Conservation (phyloP, 1,140 invertebrate genomes). For the Amyelois transitella region DNA sequence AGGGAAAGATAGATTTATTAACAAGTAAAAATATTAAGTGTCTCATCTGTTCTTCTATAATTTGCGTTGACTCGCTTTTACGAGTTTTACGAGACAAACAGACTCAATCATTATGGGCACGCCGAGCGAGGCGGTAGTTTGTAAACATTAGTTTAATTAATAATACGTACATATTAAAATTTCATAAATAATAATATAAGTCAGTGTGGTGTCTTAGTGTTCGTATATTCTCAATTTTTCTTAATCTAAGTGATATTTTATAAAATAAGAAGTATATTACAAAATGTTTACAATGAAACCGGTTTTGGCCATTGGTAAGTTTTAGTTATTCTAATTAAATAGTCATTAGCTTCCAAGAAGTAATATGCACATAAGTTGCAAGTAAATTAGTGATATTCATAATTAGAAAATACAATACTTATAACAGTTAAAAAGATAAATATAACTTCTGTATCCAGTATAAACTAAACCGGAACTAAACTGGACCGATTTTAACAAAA, state of each 20-base stretch:
- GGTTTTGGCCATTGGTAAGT: slow-evolving; percentile 11
- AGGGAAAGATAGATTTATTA: no score
- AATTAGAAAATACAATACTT: no score
- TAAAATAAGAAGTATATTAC: no score
- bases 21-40: neutral
- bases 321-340: neutral
- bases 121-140: neutral
- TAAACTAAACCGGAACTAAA: no score
- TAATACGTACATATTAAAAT: neutral
- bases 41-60: neutral
- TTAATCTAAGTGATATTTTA: no score
- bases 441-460: no score
- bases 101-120: neutral
- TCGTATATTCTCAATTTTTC: no score
- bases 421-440: no score
- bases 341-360: slow-evolving; percentile 1
- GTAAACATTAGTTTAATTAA: neutral
- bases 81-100: neutral
- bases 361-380: no score
- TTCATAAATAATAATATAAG: neutral
- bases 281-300: neutral
- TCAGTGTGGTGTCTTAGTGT: neutral
- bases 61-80: neutral
- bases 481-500: no score
- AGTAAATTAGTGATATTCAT: no score